A percentile compares a stretch with the other conserved stretches of the same genome.
phyloP scores from a whole-genome alignment of 2,888 invertebrate genomes.

The Pollenia angustigena region DNA sequence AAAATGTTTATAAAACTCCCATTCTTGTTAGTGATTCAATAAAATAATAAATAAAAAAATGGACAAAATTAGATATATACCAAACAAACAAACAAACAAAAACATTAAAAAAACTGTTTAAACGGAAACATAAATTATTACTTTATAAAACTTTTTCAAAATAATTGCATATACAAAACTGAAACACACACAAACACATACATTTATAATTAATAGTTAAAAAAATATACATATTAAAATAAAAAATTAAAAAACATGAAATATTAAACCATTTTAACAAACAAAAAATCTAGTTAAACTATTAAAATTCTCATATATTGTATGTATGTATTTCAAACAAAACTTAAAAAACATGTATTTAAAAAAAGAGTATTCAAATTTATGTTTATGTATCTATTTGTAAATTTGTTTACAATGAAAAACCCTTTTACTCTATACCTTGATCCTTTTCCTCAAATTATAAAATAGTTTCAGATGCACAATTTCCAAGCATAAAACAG shows the following conservation, averaged over 20 bases:
- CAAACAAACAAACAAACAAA: constrained; percentile 22
- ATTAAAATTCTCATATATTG: constrained; percentile 59
- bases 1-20: constrained; percentile 68
- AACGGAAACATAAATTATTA: constrained; percentile 60
- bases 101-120: constrained; percentile 52
- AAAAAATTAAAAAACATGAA: constrained; percentile 5
- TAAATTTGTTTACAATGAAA: constrained; percentile 53
- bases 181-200: constrained; percentile 79
- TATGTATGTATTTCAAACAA: constrained; percentile 48
- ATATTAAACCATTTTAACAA: constrained; percentile 65
- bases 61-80: constrained; percentile 10
- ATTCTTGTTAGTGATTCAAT: constrained; percentile 72
- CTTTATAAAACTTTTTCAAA: constrained; percentile 74
- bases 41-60: constrained; percentile 57
- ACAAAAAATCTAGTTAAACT: constrained; percentile 63
- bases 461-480: constrained; percentile 63
- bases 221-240: constrained; percentile 74
- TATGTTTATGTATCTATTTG: constrained; percentile 61
- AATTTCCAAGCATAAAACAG: constrained; percentile 56
- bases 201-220: constrained; percentile 80
- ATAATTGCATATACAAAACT: constrained; percentile 45
- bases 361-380: constrained; percentile 28
- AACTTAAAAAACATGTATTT: constrained; percentile 45
- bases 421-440: constrained; percentile 31
- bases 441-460: constrained; percentile 29